These are phyloP conservation scores for Cheilosia vulpina DNA, from an alignment of 2,888 invertebrate genomes.

Conservation along the genomic window DNA sequence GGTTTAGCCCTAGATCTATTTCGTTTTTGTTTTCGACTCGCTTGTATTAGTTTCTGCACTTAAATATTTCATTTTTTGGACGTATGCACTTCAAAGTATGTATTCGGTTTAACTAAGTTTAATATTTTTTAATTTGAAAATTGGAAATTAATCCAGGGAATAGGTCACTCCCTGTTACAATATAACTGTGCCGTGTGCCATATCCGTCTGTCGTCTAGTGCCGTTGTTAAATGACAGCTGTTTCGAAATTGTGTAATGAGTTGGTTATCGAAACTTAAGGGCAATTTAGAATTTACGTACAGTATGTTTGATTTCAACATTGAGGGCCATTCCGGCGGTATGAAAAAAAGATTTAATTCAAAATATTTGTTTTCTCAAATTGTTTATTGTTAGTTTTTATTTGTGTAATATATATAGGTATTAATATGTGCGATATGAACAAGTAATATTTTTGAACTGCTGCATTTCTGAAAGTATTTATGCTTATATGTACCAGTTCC, in stretches of 20 bases:
- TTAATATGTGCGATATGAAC: too few relatives aligned
- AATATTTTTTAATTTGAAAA: neutral
- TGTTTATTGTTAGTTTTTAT: too few relatives aligned
- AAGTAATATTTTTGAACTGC: too few relatives aligned
- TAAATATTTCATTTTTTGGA: slow-evolving; percentile 13
- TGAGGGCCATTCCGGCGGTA: too few relatives aligned
- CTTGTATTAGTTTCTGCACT: neutral
- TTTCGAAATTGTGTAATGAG: slow-evolving; percentile 16
- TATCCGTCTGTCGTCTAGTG: slow-evolving; percentile 35
- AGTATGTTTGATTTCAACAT: neutral
- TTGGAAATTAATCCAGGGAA: slow-evolving; percentile 13
- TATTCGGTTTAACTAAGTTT: neutral
- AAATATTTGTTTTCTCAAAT: too few relatives aligned
- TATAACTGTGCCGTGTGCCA: slow-evolving; percentile 32
- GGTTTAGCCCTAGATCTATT: neutral
- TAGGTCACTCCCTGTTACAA: slow-evolving; percentile 58
- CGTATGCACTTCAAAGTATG: neutral
- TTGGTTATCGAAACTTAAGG: neutral
- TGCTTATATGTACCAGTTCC: too few relatives aligned
- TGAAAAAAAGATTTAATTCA: too few relatives aligned
- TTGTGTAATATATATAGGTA: too few relatives aligned
- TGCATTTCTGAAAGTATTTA: too few relatives aligned
- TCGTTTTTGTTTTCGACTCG: neutral
- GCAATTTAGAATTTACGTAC: neutral
- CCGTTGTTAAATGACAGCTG: slow-evolving; percentile 18